A percentile compares a stretch with the other conserved stretches of the same genome.
Conservation (phyloP, 2,797 vertebrate genomes). For the Oryzias sinensis region DNA sequence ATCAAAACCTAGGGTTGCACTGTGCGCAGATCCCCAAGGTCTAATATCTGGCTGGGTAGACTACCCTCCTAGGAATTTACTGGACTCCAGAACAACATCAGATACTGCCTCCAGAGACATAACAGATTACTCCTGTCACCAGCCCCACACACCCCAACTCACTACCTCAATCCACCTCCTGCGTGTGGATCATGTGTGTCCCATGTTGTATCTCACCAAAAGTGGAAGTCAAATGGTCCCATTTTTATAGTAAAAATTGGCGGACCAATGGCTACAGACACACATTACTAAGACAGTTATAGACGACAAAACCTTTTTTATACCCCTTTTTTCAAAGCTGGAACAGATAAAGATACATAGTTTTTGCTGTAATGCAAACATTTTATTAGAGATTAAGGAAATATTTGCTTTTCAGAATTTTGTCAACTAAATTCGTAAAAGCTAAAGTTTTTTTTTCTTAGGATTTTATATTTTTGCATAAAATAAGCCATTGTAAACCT, state of each 20-base stretch:
- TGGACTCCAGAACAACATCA: slow-evolving; percentile 48
- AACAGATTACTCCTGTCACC: slow-evolving; percentile 14
- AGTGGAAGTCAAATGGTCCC: slow-evolving; percentile 35
- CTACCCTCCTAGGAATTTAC: slow-evolving; percentile 32
- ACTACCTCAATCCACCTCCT: neutral
- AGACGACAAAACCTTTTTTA: no score
- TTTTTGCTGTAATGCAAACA: no score
- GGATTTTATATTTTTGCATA: no score
- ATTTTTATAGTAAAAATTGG: slow-evolving; percentile 43
- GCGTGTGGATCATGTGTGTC: slow-evolving; percentile 40
- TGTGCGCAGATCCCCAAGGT: slow-evolving; percentile 50
- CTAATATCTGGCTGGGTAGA: slow-evolving; percentile 47
- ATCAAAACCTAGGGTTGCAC: slow-evolving; percentile 41
- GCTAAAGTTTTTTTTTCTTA: no score
- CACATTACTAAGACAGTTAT: no score
- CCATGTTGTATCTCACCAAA: slow-evolving; percentile 26
- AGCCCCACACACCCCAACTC: slow-evolving; percentile 8
- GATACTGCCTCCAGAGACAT: slow-evolving; percentile 44
- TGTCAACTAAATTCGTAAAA: no score
- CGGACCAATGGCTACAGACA: no score
- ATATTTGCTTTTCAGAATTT: no score
- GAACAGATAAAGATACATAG: no score
- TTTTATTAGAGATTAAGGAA: no score
- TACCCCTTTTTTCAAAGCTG: no score
- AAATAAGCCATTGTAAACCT: no score